Evolutionary conservation across 2,888 invertebrate genomes (phyloP).

Genomic region (Eupithecia centaureata): DNA sequence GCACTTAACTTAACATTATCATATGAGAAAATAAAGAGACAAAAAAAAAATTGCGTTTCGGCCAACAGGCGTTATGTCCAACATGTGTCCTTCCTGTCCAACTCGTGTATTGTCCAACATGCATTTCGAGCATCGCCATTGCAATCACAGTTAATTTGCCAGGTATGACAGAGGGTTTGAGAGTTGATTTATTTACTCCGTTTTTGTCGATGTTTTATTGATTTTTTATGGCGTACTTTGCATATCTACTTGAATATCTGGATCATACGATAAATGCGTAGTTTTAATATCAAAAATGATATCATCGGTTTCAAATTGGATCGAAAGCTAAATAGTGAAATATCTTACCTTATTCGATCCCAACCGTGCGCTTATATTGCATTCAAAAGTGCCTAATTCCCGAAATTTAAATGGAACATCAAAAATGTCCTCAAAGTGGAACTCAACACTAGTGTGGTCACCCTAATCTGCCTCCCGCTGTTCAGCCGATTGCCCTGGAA

Average conservation of each 20-base stretch:
- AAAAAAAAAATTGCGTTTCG: too few relatives aligned
- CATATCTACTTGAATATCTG: not conserved
- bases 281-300: not conserved
- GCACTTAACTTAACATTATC: too few relatives aligned
- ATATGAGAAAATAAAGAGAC: too few relatives aligned
- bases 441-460: conserved; percentile 4
- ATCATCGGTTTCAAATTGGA: not conserved
- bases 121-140: too few relatives aligned
- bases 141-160: too few relatives aligned
- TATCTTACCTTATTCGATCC: not conserved
- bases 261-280: not conserved
- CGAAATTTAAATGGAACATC: not conserved
- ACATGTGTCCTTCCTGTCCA: too few relatives aligned
- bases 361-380: not conserved
- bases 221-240: not conserved
- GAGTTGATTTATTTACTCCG: not conserved
- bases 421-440: not conserved
- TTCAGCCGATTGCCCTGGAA: conserved; percentile 29
- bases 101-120: too few relatives aligned
- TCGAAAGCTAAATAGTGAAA: not conserved
- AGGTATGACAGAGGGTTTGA: too few relatives aligned
- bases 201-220: not conserved
- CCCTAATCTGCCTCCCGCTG: conserved; percentile 31
- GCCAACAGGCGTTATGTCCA: too few relatives aligned
- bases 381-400: not conserved